phyloP scores from a whole-genome alignment of 2,797 vertebrate genomes.

The Pangasius larnaudii region DNA sequence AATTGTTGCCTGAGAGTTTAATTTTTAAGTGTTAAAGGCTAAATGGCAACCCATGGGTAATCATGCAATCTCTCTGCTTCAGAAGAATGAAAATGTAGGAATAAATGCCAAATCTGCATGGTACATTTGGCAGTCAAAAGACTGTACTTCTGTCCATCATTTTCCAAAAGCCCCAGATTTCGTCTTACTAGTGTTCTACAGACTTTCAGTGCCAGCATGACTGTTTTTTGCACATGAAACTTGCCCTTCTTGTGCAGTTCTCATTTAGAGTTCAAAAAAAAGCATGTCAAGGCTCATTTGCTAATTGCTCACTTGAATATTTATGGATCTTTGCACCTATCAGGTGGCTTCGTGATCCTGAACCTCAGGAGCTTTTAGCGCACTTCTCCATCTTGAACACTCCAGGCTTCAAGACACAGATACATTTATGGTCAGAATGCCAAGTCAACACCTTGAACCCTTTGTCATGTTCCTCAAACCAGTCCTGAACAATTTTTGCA shows the following conservation, averaged over 20 bases:
- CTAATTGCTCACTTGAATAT: background rate
- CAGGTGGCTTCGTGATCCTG: background rate
- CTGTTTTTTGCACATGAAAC: background rate
- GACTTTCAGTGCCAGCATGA: background rate
- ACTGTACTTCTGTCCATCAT: background rate
- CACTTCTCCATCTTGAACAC: background rate
- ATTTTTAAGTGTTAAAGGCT: background rate
- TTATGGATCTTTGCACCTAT: background rate
- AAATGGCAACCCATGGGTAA: background rate
- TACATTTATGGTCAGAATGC: background rate
- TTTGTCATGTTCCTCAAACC: too few relatives aligned
- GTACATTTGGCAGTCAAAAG: constrained; percentile 3
- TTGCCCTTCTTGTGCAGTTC: background rate
- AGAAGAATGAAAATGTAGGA: background rate
- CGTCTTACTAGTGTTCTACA: background rate
- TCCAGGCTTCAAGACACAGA: background rate
- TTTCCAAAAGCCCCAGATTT: background rate
- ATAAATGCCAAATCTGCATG: constrained; percentile 15
- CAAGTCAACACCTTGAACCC: too few relatives aligned
- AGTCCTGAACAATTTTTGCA: too few relatives aligned
- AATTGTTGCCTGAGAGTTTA: background rate
- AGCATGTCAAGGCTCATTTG: background rate
- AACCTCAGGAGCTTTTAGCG: background rate
- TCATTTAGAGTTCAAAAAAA: background rate
- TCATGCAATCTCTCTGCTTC: constrained; percentile 3